Base-by-base conservation (phyloP, 2,113 vertebrate species). In the Charina bottae region DNA sequence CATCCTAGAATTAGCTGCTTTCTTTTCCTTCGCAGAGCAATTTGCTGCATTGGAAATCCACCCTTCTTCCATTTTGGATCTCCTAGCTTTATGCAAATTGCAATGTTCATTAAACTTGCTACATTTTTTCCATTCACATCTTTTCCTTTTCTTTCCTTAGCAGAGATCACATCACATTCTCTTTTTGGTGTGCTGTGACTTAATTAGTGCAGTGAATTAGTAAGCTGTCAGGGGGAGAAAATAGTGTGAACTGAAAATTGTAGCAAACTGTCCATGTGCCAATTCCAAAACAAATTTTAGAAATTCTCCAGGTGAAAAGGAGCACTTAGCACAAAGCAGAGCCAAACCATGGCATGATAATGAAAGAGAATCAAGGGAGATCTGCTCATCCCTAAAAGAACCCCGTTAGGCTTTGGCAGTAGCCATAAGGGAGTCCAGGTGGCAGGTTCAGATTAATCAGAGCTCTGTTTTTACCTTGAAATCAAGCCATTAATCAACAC, bases 381-480 rank as follows among this genome's bases (percentile, higher is more conserved):
- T 37, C 59, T 13, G 21, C 12, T 90, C 2, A 1, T 62, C 59
- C 58, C 83, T 64, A 54, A 11, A 85, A 86, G 58, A 86, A 64
- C 53, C 6, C 58, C 0, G 0, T 64, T 85, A 91, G 21, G 7
- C 49, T 91, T 24, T 72, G 90, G 85, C 85, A 86, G 24, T 28
- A 55, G 49, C 59, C 1, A 0, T 37, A 87, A 72, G 60, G 53
- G 90, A 87, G 60, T 85, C 90, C 90, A 58, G 85, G 26, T 91
- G 84, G 53, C 85, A 46, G 28, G 53, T 91, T 91, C 85, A 55
- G 84, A 68, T 91, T 91, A 91, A 87, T 87, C 85, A 91, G 62
- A 87, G 60, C 49, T 72, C 60, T 87, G 54, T 19, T 91, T 91
- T 72, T 87, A 86, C 68, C 64, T 53, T 87, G 90, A 53, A 87